Evolutionary conservation across 2,797 vertebrate species (phyloP).

Genomic region (Acropternis orthonyx): DNA sequence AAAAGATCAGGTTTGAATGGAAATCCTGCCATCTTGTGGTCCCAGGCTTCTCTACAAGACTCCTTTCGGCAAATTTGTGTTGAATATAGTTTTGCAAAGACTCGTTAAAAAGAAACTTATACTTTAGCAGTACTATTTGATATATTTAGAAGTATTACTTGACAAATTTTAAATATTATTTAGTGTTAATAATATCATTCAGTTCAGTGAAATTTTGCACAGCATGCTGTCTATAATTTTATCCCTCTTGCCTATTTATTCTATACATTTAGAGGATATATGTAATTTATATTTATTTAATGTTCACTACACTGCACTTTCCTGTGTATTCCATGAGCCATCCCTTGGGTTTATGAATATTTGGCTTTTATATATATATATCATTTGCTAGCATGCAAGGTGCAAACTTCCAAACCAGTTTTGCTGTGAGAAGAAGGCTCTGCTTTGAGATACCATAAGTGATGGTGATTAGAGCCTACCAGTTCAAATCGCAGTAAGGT

Average conservation of each 20-base stretch:
- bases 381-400: not conserved
- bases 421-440: not conserved
- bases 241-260: not conserved
- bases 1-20: slow-evolving; percentile 55
- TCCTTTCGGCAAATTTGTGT: not conserved
- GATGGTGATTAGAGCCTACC: not conserved
- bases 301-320: not conserved
- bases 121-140: not conserved
- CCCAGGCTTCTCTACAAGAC: not conserved
- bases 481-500: not conserved
- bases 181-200: not conserved
- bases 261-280: not conserved
- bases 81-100: not conserved
- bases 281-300: not conserved
- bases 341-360: not conserved
- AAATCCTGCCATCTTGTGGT: slow-evolving; percentile 77
- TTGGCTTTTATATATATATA: not conserved
- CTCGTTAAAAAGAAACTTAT: not conserved
- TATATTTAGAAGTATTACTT: not conserved
- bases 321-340: not conserved
- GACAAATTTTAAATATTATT: not conserved
- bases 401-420: not conserved
- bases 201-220: not conserved
- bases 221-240: not conserved
- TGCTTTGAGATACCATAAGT: not conserved